Evolutionary conservation across 2,113 vertebrate genomes (phyloP), one percentile per base, ranked within the genome.

Genomic region (Bos indicus): DNA sequence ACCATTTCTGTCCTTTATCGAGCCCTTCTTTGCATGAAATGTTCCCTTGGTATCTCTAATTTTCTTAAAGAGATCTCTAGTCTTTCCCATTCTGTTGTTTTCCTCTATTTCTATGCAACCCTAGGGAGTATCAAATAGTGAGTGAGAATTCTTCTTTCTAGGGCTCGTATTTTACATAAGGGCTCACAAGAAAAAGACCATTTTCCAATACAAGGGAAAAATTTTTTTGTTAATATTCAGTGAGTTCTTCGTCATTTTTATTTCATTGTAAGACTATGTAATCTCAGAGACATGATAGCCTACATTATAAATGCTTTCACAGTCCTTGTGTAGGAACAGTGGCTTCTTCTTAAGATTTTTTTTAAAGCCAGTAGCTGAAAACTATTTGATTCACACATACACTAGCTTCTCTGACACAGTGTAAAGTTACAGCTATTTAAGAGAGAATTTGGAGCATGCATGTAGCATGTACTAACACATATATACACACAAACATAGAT

Each of bases 301-400:
- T 94, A 57, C 54, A 71, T 57, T 74, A 28, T 48, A 81, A 91
- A 90, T 48, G 16, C 8, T 62, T 87, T 82, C 48, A 74, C 8
- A 28, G 13, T 62, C n/a, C 28, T 71, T 71, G 51, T 57, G 74
- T 48, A n/a, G 51, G 8, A 30, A 40, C 40, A 56, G 25, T 13
- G 43, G 43, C 43, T 43, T 43, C 43, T 43, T 43, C 43, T 59
- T 78, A 60, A 33, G 16, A 67, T 36, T 82, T 94, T 84, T 26
- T 30, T 48, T 11, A 30, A 33, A 83, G 43, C 8, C 40, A 52
- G 14, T 77, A 89, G 95, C 28, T 87, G 26, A 95, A 97, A 93
- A 80, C 88, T 60, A 67, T 89, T 97, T 90, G 28, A 88, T 89
- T 96, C 26, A 90, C 21, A 94, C 23, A 56, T 87, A 87, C 59